Base-by-base conservation (phyloP, 1,140 invertebrate species). In the Diachasma alloeum region DNA sequence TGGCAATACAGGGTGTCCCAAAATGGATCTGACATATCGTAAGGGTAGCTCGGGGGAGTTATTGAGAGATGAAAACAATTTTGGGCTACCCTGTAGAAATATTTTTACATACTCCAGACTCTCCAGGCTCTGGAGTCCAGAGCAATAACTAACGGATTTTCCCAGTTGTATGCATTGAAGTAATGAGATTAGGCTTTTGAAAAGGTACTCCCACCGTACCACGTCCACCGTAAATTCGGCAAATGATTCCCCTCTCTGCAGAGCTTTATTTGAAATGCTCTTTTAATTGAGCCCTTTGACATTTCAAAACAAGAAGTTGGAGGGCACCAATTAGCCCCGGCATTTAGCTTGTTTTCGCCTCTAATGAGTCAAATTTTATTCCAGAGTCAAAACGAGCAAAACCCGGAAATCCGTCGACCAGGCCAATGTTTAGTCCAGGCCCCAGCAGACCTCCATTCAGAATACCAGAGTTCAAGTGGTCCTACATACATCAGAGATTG, bases 401-500 rank as follows among this genome's bases (percentile, higher is more conserved):
- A 75, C 91, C 91, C 79, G 88, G 87, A 74, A 92, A 92, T 82
- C 90, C 90, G 73, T 91, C 90, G 67, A 90, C 88, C 17, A 92
- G 95, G 74, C 95, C 96, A 56, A 97, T 98, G 93, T 98, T 98
- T 87, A 98, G 96, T 87, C 96, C 97, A 59, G 97, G 97, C 13
- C 97, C 97, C 15, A 96, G 97, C 19, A 93, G 97, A 81, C 98
- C 98, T 24, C 97, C 98, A 0, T 99, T 99, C 90, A 93, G 98
- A 80, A 99, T 99, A 87, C 98, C 98, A 37, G 98, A 99, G 91
- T 99, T 99, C 90, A 95, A 98, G 82, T 99, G 99, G 98, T 99
- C 98, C 4, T 96, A 97, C 87, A 97, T 99, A 80, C 99, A 99
- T 91, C 97, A 99, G 89, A 92, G 97, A 79, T 91, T 99, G 74